Evolutionary conservation across 2,888 invertebrate species (phyloP).

Genomic region (Blastobasis adustella): DNA sequence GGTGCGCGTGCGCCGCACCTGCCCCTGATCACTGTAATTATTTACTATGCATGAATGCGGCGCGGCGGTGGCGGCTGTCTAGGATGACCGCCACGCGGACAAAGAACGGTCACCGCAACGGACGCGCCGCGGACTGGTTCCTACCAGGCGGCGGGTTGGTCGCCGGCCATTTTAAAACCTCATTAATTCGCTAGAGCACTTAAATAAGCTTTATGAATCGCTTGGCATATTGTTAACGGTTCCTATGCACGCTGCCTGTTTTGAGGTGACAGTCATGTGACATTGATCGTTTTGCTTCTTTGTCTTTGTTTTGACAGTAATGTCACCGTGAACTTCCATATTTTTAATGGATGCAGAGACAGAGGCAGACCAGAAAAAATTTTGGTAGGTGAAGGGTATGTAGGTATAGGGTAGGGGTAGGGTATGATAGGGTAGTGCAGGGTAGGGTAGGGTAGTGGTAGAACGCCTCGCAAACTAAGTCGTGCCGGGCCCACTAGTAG

Average conservation of each 20-base stretch:
- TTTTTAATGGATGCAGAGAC: conserved; percentile 1
- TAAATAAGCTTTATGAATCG: conserved; percentile 37
- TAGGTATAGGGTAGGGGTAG: too few relatives aligned
- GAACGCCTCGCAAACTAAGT: too few relatives aligned
- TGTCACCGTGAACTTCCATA: neutral
- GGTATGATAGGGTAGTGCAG: too few relatives aligned
- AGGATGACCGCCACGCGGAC: conserved; percentile 56
- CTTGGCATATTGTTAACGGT: conserved; percentile 12
- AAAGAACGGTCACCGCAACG: conserved; percentile 59
- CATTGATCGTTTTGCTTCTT: too few relatives aligned
- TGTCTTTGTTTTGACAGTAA: too few relatives aligned
- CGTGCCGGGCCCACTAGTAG: too few relatives aligned
- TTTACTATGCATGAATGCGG: conserved; percentile 73
- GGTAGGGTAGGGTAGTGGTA: too few relatives aligned
- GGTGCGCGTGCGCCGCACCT: conserved; percentile 65
- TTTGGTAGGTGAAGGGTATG: too few relatives aligned
- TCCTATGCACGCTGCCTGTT: neutral
- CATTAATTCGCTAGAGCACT: conserved; percentile 51
- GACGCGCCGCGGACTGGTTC: conserved; percentile 52
- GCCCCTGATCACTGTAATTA: conserved; percentile 71
- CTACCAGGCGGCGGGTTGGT: conserved; percentile 44
- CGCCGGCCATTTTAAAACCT: conserved; percentile 58
- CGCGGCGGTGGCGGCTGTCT: conserved; percentile 55
- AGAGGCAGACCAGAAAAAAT: too few relatives aligned
- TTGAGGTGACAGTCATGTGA: too few relatives aligned